Evolutionary conservation across 2,888 invertebrate species (phyloP), one percentile per base, ranked within the genome.

Genomic region (Autographa pulchrina): DNA sequence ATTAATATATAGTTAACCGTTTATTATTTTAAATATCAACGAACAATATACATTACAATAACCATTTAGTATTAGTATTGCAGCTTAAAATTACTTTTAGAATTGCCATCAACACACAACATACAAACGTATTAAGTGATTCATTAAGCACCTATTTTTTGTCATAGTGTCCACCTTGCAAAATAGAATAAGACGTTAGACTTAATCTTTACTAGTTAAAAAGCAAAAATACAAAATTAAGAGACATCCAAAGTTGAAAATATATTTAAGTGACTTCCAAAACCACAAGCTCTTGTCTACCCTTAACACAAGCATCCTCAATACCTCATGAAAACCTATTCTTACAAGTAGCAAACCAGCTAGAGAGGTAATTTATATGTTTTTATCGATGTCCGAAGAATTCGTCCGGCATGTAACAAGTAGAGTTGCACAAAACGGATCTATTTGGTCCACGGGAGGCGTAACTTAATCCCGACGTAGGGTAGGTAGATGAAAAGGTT

Each of bases 341-440:
- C n/a, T n/a, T 48, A 48, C 48, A 8, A n/a, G 48, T n/a, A n/a
- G 7, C 14, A 16, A 43, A 14, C 43, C 1, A 43, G 16, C 16
- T 3, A 52, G 52, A 54, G 32, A 13, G 31, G 59, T 59, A 32
- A 16, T 31, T 25, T 8, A 16, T 16, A 32, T 32, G 48, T 56
- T 54, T 65, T 41, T 48, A 61, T 68, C 16, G 43, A 63, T 72
- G 58, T 76, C 25, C 80, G 32, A 76, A 80, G 66, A 68, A 77
- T 68, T 68, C 43, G 32, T 58, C 31, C 18, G n/a, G n/a, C 59
- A 38, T 61, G 64, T 72, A 77, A 80, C 72, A 72, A 72, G 68
- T 59, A 76, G 61, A 65, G 73, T 41, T 68, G 41, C 61, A 72
- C 68, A 73, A 72, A 82, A 74, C 71, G 71, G 72, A 81, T 83